Base-by-base conservation (phyloP, 2,797 vertebrate genomes). In the Coranthus polyacanthus region DNA sequence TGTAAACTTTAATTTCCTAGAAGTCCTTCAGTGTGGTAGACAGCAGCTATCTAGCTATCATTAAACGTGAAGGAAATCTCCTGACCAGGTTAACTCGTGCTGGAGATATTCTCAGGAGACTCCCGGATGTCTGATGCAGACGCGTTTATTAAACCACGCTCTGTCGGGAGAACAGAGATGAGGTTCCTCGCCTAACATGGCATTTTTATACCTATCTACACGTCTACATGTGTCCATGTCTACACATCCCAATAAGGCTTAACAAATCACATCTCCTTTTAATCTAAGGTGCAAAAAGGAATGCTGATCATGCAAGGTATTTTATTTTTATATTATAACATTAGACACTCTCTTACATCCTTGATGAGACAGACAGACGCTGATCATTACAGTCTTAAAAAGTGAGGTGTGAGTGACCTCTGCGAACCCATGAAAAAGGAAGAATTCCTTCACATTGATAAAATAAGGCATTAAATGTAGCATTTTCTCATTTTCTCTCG, bases 41-140 rank as follows among this genome's bases (percentile, higher is more conserved):
- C 26, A 29, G 26, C 26, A 8, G 26, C 26, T 29, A 29, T 29
- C 26, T 29, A 29, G 26, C 38, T 38, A 41, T 55, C 53, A 55
- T 55, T 55, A 55, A 55, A 41, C 41, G 41, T 42, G 53, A 42
- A 41, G 38, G 53, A 22, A 42, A 41, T 42, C 37, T 55, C 37
- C 17, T 22, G 38, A 26, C 21, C 53, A 55, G n/a, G 53, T 55
- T 55, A 55, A 29, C 53, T n/a, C 21, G 17, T 38, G 39, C 53
- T 42, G 37, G n/a, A 6, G 17, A 6, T 38, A 6, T n/a, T 55
- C 53, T 55, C 37, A 26, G 38, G 53, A 38, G 21, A 42, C 21
- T 29, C 37, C 5, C 15, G 26, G 37, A 42, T 12, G 42, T 55
- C 22, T 21, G 7, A 29, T n/a, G 17, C 53, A 55, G 18, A 21